Evolutionary conservation across 2,888 invertebrate species (phyloP), one percentile per base, ranked within the genome.

Genomic region (Coecobrya sp.): DNA sequence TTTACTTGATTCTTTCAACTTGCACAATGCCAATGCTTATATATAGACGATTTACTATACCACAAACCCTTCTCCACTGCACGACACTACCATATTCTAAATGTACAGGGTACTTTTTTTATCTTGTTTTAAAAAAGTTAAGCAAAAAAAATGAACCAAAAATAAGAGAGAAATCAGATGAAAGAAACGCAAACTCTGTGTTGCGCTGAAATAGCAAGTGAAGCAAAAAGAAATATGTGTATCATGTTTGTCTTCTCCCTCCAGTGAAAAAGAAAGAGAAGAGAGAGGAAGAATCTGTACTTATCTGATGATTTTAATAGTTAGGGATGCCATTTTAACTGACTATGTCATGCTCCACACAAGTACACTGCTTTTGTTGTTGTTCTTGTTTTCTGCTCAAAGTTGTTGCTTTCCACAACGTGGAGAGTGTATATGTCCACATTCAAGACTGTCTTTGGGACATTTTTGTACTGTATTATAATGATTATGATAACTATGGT

Each of bases 261-360:
- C 27, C 10, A 76, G 19, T 45, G 49, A 22, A 76, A 16, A 59
- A 22, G 55, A 79, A 49, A 68, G 25, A 70, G 52, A 65, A 76
- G 85, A 68, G 25, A 70, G 52, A 65, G 62, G 85, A 81, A 65
- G 88, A 88, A 42, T 45, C 59, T 85, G 16, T 68, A 52, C 91
- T 91, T 91, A 91, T 91, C 91, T 91, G 86, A 86, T 91, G 86
- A 86, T 91, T 86, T 91, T 91, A 91, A 91, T 91, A 86, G 79
- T 85, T 85, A 90, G 76, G 79, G 90, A 86, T 90, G 76, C 86
- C 90, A 76, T 90, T 86, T 70, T 65, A 62, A 88, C 88, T 81
- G 81, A 27, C 81, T 81, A 81, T 81, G 81, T 27, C 81, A 81
- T 68, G 86, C 73, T 55, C 25, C 73, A 73, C 73, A 73, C 55